Conservation (phyloP, 2,888 invertebrate species). For the Synanthedon tipuliformis region DNA sequence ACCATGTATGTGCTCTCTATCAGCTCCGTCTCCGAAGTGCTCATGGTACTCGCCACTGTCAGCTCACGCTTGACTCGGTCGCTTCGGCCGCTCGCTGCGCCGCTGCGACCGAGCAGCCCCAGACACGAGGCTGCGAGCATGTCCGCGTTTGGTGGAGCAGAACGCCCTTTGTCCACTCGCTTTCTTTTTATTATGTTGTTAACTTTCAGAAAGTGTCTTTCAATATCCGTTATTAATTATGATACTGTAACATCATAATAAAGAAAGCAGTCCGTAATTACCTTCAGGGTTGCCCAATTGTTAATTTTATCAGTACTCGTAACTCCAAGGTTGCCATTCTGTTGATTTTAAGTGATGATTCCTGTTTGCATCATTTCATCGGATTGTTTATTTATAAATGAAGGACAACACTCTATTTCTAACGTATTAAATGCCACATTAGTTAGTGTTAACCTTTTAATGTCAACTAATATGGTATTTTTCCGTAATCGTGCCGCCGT, state of each 20-base stretch:
- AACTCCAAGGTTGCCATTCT: slow-evolving; percentile 57
- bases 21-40: slow-evolving; percentile 98
- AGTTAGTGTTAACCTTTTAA: no score
- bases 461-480: no score
- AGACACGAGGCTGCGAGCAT: slow-evolving; percentile 70
- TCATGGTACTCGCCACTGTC: slow-evolving; percentile 85
- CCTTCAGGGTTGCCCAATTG: slow-evolving; percentile 49
- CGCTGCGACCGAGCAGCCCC: slow-evolving; percentile 66
- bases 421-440: background rate
- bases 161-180: slow-evolving; percentile 61
- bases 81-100: slow-evolving; percentile 24
- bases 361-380: slow-evolving; percentile 17
- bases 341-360: slow-evolving; percentile 29
- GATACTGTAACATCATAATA: slow-evolving; percentile 41
- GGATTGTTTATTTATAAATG: slow-evolving; percentile 5
- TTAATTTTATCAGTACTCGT: slow-evolving; percentile 64
- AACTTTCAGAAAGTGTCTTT: slow-evolving; percentile 4
- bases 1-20: slow-evolving; percentile 98
- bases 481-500: no score
- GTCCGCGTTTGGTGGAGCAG: slow-evolving; percentile 58
- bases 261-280: slow-evolving; percentile 54
- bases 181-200: slow-evolving; percentile 55
- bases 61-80: slow-evolving; percentile 40
- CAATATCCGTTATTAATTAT: background rate
- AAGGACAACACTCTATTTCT: slow-evolving; percentile 1